Evolutionary conservation across 1,140 invertebrate genomes (phyloP).

Genomic region (Hypothenemus hampei): DNA sequence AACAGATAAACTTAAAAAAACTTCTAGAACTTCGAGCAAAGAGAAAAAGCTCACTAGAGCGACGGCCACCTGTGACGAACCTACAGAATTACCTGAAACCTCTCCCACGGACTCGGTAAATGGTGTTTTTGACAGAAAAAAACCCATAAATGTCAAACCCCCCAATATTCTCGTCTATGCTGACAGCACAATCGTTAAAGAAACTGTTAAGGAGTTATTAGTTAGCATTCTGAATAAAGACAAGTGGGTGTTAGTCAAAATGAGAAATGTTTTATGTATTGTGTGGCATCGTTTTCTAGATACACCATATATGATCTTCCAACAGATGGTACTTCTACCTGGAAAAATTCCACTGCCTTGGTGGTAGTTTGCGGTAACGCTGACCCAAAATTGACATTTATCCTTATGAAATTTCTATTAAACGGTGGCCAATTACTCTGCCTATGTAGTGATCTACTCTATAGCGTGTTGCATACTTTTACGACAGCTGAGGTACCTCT

Average conservation of each 20-base stretch:
- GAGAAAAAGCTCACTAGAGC: constrained; percentile 28
- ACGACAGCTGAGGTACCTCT: constrained; percentile 66
- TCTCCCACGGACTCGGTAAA: constrained; percentile 8
- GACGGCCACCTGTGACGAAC: constrained; percentile 26
- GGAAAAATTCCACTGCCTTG: constrained; percentile 67
- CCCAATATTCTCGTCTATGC: constrained; percentile 80
- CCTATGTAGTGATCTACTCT: constrained; percentile 75
- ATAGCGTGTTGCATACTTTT: constrained; percentile 70
- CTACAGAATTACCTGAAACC: constrained; percentile 4
- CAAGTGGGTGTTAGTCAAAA: constrained; percentile 57
- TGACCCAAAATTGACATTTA: constrained; percentile 56
- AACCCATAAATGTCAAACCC: constrained; percentile 53
- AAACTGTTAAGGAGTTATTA: constrained; percentile 65
- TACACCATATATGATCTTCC: constrained; percentile 72
- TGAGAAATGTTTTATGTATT: background rate
- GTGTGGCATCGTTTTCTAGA: constrained; percentile 45
- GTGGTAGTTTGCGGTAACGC: constrained; percentile 74
- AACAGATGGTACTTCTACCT: constrained; percentile 58
- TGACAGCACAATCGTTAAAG: constrained; percentile 65
- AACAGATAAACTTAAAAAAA: constrained; percentile 17
- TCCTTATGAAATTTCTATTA: constrained; percentile 68
- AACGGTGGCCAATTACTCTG: constrained; percentile 72
- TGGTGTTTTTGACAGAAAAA: background rate
- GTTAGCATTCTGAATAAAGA: constrained; percentile 63
- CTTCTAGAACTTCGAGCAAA: constrained; percentile 23